Percentiles rank a stretch among this genome's conserved stretches.
These are phyloP conservation scores for Heliconius ethilla DNA, from an alignment of 2,888 invertebrate genomes.

Conservation along the genomic window DNA sequence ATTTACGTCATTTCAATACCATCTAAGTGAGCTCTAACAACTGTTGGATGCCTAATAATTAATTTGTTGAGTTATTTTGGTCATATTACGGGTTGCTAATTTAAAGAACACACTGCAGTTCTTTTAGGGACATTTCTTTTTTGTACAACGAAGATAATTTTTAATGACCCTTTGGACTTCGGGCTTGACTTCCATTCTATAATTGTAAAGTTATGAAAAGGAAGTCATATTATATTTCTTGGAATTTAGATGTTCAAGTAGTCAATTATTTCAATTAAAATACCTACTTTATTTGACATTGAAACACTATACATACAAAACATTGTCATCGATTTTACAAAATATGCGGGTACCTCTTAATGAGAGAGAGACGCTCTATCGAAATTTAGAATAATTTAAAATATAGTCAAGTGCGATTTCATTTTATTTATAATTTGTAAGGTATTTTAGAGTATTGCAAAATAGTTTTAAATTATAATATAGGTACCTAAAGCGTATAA, in stretches of 20 bases:
- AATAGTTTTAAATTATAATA: not conserved
- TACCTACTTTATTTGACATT: not conserved
- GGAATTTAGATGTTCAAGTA: not conserved
- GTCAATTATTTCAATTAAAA: not conserved
- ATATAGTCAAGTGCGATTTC: not conserved
- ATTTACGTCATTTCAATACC: too few species aligned
- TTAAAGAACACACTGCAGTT: not conserved
- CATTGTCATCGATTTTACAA: not conserved
- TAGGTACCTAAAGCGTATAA: not conserved
- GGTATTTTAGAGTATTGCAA: not conserved
- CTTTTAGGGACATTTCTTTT: too few species aligned
- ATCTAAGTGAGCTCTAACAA: not conserved
- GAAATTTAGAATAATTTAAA: not conserved
- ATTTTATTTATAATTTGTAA: not conserved
- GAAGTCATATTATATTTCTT: not conserved
- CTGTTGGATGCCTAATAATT: not conserved
- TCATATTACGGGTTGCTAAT: not conserved
- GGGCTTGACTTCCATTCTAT: not conserved
- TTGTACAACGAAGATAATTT: not conserved
- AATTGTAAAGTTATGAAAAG: not conserved
- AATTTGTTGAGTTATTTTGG: not conserved
- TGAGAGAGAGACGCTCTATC: not conserved
- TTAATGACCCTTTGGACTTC: not conserved
- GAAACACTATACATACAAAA: not conserved
- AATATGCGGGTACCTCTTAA: not conserved